Base-by-base conservation (phyloP, 2,888 invertebrate species). In the Mimas tiliae region DNA sequence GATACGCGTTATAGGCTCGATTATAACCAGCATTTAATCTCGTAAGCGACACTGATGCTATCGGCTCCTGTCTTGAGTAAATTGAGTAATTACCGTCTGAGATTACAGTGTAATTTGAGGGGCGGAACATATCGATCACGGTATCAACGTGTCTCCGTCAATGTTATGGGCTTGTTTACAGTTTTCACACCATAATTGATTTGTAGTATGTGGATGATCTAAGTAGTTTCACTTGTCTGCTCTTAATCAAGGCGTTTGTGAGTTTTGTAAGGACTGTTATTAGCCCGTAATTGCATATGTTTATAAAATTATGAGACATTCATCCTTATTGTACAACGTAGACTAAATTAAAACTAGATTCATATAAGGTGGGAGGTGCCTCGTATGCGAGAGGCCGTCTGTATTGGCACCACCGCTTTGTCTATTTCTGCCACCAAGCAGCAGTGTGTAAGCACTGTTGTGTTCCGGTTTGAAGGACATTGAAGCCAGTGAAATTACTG, bases 61-160 rank as follows among this genome's bases (percentile, higher is more conserved):
- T 89, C 86, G 75, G 76, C 82, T 80, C 84, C 84, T 84, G 85
- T 86, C 86, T 85, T 82, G 78, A 76, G 83, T 83, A 89, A 90
- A 91, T 91, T 91, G 87, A 86, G 86, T 88, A 90, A 92, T 91
- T 91, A 91, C 87, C 82, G 82, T 69, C 82, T 77, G 82, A 88
- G 88, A 91, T 91, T 89, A 88, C 85, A 76, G 70, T 75, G 79
- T 86, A 87, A 88, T 87, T 85, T 84, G 74, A 83, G 77, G 82
- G 83, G 85, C 80, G 85, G 84, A 81, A 82, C 79, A 80, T 86
- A 88, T 89, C 87, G 89, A 89, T 89, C 86, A 83, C 75, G 76
- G 74, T 74, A 79, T 80, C 80, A 81, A 70, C 73, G 68, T 67
- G 70, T 62, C 45, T n/a, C 48, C 55, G 19, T n/a, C 19, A 51